Evolutionary conservation across 2,797 vertebrate genomes (phyloP).

Genomic region (Garrulus glandarius): DNA sequence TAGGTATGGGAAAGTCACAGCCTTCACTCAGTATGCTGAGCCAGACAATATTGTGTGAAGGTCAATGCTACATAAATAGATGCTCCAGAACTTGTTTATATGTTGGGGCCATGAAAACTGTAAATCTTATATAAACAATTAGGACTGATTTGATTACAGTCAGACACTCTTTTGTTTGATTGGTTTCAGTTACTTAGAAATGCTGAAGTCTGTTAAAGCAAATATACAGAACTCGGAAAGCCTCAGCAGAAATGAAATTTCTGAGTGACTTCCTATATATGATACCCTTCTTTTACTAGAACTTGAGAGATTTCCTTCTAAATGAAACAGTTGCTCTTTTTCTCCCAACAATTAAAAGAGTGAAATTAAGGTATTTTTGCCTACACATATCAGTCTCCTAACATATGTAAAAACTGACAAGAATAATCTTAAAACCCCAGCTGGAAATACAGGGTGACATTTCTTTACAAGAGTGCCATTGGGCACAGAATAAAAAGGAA

Average conservation of each 20-base stretch:
- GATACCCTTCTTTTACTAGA: background rate
- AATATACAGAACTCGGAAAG: background rate
- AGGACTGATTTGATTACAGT: slow-evolving; percentile 14
- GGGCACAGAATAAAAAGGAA: background rate
- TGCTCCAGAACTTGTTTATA: background rate
- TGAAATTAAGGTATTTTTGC: background rate
- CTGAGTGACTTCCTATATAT: background rate
- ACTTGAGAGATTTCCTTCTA: background rate
- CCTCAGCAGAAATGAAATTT: background rate
- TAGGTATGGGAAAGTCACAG: background rate
- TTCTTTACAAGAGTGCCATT: background rate
- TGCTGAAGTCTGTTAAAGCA: background rate
- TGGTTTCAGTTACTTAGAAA: slow-evolving; percentile 38
- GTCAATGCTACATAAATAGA: background rate
- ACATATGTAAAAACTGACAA: background rate
- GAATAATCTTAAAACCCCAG: background rate
- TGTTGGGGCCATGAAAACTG: background rate
- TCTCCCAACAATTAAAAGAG: background rate
- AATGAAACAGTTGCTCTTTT: background rate
- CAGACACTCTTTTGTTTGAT: background rate
- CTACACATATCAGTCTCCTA: background rate
- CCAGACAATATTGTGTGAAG: background rate
- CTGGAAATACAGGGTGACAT: background rate
- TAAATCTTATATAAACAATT: slow-evolving; percentile 11
- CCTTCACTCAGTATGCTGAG: background rate